phyloP scores from a whole-genome alignment of 2,113 vertebrate genomes.

The Leptobrachium ailaonicum region DNA sequence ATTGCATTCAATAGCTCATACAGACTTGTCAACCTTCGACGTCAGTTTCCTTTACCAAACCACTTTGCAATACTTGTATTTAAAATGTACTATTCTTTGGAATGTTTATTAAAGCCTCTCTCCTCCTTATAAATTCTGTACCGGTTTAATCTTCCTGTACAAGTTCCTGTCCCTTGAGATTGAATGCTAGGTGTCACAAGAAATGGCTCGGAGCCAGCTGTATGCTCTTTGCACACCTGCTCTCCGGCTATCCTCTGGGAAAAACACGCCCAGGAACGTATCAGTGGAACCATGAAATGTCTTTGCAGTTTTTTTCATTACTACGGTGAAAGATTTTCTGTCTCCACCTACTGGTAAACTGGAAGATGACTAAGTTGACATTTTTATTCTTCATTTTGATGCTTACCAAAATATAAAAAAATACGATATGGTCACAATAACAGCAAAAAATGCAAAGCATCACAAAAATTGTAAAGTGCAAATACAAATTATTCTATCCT shows the following conservation, averaged over 20 bases:
- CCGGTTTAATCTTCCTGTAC: background rate
- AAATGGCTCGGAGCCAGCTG: constrained; percentile 8
- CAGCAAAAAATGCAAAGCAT: no score
- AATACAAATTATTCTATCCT: no score
- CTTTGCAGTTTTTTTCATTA: background rate
- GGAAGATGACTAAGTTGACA: no score
- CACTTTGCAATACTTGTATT: background rate
- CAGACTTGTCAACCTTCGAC: background rate
- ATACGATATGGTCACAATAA: no score
- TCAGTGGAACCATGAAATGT: background rate
- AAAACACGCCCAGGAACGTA: constrained; percentile 19
- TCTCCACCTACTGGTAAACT: constrained; percentile 15
- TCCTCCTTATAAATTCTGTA: background rate
- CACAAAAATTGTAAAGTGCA: no score
- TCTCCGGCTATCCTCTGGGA: constrained; percentile 1
- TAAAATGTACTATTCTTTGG: background rate
- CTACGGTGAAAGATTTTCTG: background rate
- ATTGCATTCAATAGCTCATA: background rate
- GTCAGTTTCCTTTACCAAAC: no score
- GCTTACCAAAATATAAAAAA: no score
- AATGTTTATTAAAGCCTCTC: background rate
- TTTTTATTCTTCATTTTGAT: no score
- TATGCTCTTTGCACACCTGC: constrained; percentile 7
- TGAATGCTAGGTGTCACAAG: background rate
- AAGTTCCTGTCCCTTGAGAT: background rate